A percentile compares a stretch with the other conserved stretches of the same genome.
These are phyloP conservation scores for Botrylloides violaceus DNA, from an alignment of 23 tunicate genomes.

Conservation along the genomic window DNA sequence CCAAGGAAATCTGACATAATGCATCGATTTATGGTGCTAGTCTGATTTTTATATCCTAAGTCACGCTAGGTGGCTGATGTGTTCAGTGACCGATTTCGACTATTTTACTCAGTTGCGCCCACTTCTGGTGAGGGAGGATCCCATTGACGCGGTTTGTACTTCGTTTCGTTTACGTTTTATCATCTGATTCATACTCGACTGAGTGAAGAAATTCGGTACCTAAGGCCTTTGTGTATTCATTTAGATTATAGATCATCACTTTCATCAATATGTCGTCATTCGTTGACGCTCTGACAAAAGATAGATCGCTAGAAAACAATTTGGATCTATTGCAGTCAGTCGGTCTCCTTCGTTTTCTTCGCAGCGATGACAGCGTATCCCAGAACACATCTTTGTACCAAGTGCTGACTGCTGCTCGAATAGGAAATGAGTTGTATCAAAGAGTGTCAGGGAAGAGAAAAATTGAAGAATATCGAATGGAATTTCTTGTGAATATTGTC, in stretches of 20 bases:
- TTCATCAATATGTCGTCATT: constrained; percentile 24
- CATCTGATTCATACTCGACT: too few species aligned
- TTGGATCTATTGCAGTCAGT: constrained; percentile 60
- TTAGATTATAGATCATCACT: too few species aligned
- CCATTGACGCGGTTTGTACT: background rate
- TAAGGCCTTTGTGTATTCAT: too few species aligned
- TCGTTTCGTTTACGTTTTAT: background rate
- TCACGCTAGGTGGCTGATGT: too few species aligned
- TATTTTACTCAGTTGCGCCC: background rate
- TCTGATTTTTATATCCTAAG: too few species aligned
- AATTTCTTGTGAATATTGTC: constrained; percentile 43
- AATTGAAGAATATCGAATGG: constrained; percentile 40
- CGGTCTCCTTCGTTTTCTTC: background rate
- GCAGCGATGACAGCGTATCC: background rate
- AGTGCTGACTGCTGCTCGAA: constrained; percentile 46
- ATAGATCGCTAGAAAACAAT: constrained; percentile 47
- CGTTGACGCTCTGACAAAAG: constrained; percentile 13
- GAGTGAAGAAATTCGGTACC: too few species aligned
- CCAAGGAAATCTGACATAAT: too few species aligned
- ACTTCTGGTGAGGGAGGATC: background rate
- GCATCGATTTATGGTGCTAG: too few species aligned
- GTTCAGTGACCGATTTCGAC: too few species aligned
- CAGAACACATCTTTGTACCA: constrained; percentile 40
- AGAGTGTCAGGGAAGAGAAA: constrained; percentile 65
- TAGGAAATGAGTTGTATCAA: constrained; percentile 71